phyloP scores from a whole-genome alignment of 2,888 invertebrate species.

The Myathropa florea region DNA sequence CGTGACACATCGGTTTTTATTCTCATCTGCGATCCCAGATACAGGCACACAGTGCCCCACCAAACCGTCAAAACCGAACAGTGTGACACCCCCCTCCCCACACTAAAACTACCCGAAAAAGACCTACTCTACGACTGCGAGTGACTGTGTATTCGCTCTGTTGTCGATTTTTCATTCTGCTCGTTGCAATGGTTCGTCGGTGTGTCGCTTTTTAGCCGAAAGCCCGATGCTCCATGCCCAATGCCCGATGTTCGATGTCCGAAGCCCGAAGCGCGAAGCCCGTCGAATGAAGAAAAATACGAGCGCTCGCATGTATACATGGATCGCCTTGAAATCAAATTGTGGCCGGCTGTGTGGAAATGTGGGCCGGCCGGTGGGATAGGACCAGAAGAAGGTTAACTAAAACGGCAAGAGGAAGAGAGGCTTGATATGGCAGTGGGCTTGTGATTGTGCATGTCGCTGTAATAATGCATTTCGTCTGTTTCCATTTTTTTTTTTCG shows the following conservation, averaged over 20 bases:
- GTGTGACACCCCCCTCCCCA: conserved; percentile 4
- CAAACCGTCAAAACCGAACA: neutral
- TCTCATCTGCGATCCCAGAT: conserved; percentile 20
- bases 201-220: neutral
- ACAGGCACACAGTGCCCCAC: neutral
- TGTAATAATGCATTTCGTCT: conserved; percentile 55
- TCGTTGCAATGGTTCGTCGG: neutral
- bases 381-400: conserved; percentile 46
- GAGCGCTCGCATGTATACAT: neutral
- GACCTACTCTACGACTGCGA: neutral
- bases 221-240: neutral
- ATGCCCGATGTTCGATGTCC: neutral
- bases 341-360: conserved; percentile 19
- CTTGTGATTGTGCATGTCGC: conserved; percentile 49
- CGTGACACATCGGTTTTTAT: neutral
- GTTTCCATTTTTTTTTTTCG: conserved; percentile 11
- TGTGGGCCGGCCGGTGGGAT: conserved; percentile 17
- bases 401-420: conserved; percentile 21
- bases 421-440: conserved; percentile 14
- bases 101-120: conserved; percentile 4
- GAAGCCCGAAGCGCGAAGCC: neutral
- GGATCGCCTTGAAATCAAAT: conserved; percentile 57
- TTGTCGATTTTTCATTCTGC: neutral
- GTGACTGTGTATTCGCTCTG: neutral
- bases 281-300: conserved; percentile 23